These are phyloP conservation scores for Melanotaenia boesemani DNA, from an alignment of 2,797 vertebrate genomes.

Conservation along the genomic window DNA sequence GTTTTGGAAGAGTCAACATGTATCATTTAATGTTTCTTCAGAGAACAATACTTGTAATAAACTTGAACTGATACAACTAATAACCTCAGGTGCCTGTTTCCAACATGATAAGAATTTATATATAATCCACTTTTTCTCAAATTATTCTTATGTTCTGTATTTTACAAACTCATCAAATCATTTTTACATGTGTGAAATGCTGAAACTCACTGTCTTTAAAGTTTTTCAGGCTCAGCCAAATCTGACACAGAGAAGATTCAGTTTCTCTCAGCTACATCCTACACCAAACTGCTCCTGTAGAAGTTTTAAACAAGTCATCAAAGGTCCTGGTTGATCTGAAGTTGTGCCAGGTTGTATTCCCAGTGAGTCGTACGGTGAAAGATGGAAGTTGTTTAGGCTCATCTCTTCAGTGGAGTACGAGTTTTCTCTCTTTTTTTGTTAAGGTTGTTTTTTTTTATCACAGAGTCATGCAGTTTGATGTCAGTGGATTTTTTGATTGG, in stretches of 20 bases:
- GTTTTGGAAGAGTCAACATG: neutral
- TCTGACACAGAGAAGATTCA: neutral
- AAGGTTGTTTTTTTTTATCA: too few relatives aligned
- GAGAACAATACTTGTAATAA: neutral
- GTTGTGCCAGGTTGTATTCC: neutral
- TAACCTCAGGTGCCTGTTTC: neutral
- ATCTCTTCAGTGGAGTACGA: neutral
- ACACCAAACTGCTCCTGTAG: neutral
- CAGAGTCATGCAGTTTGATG: neutral
- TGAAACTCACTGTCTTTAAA: neutral
- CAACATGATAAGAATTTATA: neutral
- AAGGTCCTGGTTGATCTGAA: neutral
- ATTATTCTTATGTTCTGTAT: neutral
- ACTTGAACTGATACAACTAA: neutral
- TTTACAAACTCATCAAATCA: neutral
- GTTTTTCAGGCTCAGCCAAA: neutral
- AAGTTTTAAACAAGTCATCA: neutral
- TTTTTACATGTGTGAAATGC: neutral
- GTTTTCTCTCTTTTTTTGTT: too few relatives aligned
- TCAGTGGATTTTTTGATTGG: neutral
- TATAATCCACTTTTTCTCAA: neutral
- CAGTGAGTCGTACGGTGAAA: neutral
- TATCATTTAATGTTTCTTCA: slow-evolving; percentile 5
- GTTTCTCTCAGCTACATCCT: neutral
- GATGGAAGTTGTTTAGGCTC: neutral